Conservation (phyloP, 2,888 invertebrate species). For the Achlya flavicornis region DNA sequence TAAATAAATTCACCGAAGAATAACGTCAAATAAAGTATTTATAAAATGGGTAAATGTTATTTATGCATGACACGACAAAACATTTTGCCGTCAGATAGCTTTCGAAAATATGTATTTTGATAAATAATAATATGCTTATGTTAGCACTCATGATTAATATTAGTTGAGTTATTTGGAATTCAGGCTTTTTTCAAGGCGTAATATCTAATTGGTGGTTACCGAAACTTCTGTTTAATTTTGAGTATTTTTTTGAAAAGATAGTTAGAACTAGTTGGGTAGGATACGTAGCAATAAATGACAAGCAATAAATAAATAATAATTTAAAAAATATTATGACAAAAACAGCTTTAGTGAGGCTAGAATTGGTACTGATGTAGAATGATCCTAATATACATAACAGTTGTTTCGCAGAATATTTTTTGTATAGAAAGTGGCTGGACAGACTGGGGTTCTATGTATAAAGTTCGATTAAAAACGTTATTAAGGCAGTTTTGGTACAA, state of each 20-base stretch:
- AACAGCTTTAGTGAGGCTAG: slow-evolving; percentile 80
- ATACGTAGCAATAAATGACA: slow-evolving; percentile 77
- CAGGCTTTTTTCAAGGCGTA: not conserved
- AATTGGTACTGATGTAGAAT: slow-evolving; percentile 78
- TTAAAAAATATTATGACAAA: slow-evolving; percentile 49
- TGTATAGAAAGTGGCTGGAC: slow-evolving; percentile 69
- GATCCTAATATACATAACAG: slow-evolving; percentile 64
- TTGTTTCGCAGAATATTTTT: slow-evolving; percentile 75
- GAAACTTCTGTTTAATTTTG: not conserved
- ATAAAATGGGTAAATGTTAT: too few relatives aligned
- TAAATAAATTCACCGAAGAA: not conserved
- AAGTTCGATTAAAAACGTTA: slow-evolving; percentile 52
- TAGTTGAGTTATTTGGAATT: not conserved
- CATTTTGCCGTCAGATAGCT: not conserved
- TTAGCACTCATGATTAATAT: not conserved
- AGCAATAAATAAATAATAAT: slow-evolving; percentile 74
- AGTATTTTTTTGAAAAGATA: slow-evolving; percentile 9
- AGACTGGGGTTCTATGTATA: slow-evolving; percentile 63
- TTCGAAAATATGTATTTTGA: too few relatives aligned
- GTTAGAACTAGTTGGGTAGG: slow-evolving; percentile 62
- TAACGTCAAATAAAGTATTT: too few relatives aligned
- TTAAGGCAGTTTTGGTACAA: slow-evolving; percentile 70
- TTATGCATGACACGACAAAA: not conserved
- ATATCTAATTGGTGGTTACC: not conserved
- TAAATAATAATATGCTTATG: not conserved